Percentiles rank a stretch among this genome's conserved stretches.
Evolutionary conservation across 2,888 invertebrate genomes (phyloP).

Genomic region (Oscheius onirici): DNA sequence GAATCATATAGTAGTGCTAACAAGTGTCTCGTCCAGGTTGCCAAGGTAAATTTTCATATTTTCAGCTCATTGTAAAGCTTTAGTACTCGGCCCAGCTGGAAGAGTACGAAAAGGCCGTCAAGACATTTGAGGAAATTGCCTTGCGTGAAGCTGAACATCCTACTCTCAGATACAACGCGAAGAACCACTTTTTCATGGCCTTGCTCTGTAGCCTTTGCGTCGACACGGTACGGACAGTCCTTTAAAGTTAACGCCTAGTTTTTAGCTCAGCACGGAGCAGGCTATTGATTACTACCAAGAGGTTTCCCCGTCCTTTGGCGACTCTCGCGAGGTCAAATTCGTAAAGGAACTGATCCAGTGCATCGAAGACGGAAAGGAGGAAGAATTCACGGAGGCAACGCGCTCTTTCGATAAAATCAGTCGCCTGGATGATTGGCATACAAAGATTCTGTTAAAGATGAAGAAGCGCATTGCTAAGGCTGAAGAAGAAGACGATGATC

Average conservation of each 20-base stretch:
- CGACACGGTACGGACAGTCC: conserved; percentile 82
- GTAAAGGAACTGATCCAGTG: conserved; percentile 76
- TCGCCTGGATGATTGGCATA: conserved; percentile 67
- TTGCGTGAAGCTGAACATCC: conserved; percentile 86
- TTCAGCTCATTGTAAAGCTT: background rate
- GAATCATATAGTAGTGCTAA: conserved; percentile 97
- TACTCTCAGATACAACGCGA: conserved; percentile 95
- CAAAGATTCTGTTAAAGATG: conserved; percentile 63
- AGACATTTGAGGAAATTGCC: conserved; percentile 58
- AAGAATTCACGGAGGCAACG: conserved; percentile 92
- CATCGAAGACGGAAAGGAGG: conserved; percentile 87
- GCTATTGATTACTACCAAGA: conserved; percentile 91
- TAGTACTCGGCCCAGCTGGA: conserved; percentile 91
- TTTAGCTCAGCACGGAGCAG: conserved; percentile 75
- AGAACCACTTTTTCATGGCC: conserved; percentile 97
- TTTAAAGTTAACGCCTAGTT: background rate
- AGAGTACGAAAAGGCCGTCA: conserved; percentile 88
- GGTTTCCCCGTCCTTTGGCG: conserved; percentile 93
- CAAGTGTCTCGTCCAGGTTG: conserved; percentile 96
- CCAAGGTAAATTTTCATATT: conserved; percentile 74
- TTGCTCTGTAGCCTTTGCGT: conserved; percentile 94
- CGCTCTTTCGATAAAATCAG: conserved; percentile 96
- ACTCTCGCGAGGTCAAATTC: conserved; percentile 93
- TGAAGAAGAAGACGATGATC: conserved; percentile 42
- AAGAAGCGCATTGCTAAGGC: conserved; percentile 50